phyloP scores from a whole-genome alignment of 2,888 invertebrate genomes.

The Thymelicus sylvestris region DNA sequence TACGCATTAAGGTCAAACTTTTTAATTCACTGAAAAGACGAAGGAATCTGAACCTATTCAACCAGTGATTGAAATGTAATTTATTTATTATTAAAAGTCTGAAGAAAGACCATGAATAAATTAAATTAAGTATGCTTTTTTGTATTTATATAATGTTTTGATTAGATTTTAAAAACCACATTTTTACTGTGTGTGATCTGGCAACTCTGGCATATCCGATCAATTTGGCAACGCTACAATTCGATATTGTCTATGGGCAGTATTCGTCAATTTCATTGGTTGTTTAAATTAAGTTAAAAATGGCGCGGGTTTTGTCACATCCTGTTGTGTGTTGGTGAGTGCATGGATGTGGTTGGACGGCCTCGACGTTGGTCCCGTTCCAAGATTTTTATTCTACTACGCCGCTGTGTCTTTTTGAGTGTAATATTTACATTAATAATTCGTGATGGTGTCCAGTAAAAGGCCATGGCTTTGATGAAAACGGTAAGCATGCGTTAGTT shows the following conservation, averaged over 20 bases:
- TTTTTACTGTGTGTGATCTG: no score
- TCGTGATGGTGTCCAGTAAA: slow-evolving; percentile 83
- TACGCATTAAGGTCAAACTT: no score
- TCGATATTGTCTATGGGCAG: slow-evolving; percentile 52
- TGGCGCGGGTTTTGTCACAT: slow-evolving; percentile 81
- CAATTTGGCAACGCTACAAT: slow-evolving; percentile 51
- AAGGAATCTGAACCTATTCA: no score
- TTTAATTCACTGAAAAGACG: no score
- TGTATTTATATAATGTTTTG: no score
- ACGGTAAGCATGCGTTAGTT: slow-evolving; percentile 77
- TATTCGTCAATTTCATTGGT: slow-evolving; percentile 61
- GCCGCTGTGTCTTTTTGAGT: slow-evolving; percentile 66
- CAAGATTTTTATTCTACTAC: slow-evolving; percentile 67
- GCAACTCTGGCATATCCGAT: slow-evolving; percentile 46
- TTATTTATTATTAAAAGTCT: no score
- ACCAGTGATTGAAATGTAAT: no score
- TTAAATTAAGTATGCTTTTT: no score
- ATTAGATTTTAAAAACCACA: no score
- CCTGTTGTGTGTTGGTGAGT: slow-evolving; percentile 79
- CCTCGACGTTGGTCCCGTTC: slow-evolving; percentile 76
- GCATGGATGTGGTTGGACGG: slow-evolving; percentile 58
- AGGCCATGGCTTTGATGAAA: slow-evolving; percentile 86
- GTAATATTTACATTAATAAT: slow-evolving; percentile 72
- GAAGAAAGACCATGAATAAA: no score
- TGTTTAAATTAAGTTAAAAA: slow-evolving; percentile 57